Conservation (phyloP, 92 coral and sea anemone species). For the Chrysogorgia sp. region DNA sequence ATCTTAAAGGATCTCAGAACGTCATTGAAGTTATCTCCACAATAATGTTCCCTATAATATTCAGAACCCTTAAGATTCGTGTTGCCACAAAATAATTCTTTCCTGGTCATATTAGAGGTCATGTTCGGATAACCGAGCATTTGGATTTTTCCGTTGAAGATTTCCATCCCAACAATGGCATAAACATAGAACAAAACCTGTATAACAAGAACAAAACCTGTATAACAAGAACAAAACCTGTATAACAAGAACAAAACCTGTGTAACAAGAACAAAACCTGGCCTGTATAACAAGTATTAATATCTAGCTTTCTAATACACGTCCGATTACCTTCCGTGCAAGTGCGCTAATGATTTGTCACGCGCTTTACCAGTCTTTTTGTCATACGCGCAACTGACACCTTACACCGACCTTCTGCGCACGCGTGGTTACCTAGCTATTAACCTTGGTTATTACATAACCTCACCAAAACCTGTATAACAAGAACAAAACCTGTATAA, state of each 20-base stretch:
- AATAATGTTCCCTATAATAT: conserved; percentile 79
- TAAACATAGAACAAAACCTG: conserved; percentile 84
- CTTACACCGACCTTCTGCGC: too few relatives aligned
- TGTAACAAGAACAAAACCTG: too few relatives aligned
- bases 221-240: not conserved
- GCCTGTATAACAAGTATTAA: too few relatives aligned
- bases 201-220: not conserved
- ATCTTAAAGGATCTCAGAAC: conserved; percentile 79
- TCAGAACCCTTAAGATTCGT: conserved; percentile 81
- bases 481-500: conserved; percentile 73
- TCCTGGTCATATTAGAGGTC: conserved; percentile 45
- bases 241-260: not conserved
- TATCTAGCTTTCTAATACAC: too few relatives aligned
- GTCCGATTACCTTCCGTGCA: too few relatives aligned
- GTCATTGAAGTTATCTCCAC: conserved; percentile 85
- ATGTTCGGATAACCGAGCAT: conserved; percentile 70
- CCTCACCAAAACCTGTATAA: too few relatives aligned
- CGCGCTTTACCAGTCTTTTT: too few relatives aligned
- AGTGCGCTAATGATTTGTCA: too few relatives aligned
- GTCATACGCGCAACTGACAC: too few relatives aligned
- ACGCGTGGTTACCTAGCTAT: too few relatives aligned
- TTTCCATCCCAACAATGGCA: conserved; percentile 91
- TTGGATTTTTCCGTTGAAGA: conserved; percentile 69
- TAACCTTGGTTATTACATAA: too few relatives aligned
- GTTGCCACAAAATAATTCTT: conserved; percentile 77